Conservation (phyloP, 2,888 invertebrate genomes). For the Tyria jacobaeae region DNA sequence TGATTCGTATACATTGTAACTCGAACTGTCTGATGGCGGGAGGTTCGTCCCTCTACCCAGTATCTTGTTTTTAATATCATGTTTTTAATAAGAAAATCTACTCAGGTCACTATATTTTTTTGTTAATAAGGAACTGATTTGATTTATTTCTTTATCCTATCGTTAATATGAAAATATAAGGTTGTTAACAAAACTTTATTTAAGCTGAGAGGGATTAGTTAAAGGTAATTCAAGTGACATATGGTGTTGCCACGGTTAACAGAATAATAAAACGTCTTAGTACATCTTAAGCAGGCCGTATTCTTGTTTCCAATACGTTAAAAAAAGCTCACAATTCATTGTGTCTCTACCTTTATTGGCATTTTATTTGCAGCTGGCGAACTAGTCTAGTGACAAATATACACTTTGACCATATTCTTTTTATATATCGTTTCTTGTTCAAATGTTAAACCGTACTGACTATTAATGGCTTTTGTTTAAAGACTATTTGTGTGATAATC, state of each 20-base stretch:
- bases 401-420: conserved; percentile 12
- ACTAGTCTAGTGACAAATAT: conserved; percentile 9
- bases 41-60: too few species aligned
- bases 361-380: conserved; percentile 17
- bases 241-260: not conserved
- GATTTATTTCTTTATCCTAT: too few species aligned
- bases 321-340: not conserved
- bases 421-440: not conserved
- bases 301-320: not conserved
- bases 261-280: not conserved
- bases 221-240: not conserved
- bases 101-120: too few species aligned
- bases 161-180: too few species aligned
- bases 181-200: too few species aligned
- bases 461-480: conserved; percentile 12
- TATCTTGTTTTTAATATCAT: too few species aligned
- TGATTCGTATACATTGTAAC: too few species aligned
- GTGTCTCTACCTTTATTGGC: conserved; percentile 9
- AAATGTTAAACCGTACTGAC: conserved; percentile 14
- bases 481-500: conserved; percentile 19
- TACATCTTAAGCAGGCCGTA: not conserved
- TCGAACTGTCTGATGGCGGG: too few species aligned
- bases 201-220: too few species aligned
- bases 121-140: too few species aligned
- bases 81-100: too few species aligned